Percentiles rank a stretch among this genome's conserved stretches.
phyloP scores from a whole-genome alignment of 2,888 invertebrate species.

The Tyria jacobaeae region DNA sequence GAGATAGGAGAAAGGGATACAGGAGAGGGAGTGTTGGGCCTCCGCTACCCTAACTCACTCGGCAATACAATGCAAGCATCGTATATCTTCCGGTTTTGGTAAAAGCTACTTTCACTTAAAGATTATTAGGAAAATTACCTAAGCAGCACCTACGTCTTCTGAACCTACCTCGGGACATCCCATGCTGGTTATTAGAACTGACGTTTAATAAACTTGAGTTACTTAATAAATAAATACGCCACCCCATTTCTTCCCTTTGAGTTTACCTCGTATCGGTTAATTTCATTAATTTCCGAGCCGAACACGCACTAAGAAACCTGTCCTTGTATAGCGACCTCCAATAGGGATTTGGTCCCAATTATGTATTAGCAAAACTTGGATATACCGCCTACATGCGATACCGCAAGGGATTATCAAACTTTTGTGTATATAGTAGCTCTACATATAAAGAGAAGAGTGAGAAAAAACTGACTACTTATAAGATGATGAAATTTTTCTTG shows the following conservation, averaged over 20 bases:
- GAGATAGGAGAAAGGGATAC: too few species aligned
- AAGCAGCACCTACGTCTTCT: constrained; percentile 1
- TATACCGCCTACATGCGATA: constrained; percentile 70
- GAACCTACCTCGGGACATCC: constrained; percentile 27
- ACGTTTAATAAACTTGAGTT: constrained; percentile 52
- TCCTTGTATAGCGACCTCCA: constrained; percentile 72
- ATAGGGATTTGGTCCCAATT: constrained; percentile 84
- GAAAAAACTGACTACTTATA: constrained; percentile 8
- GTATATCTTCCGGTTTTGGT: too few species aligned
- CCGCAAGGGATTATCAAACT: constrained; percentile 66
- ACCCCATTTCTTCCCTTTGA: constrained; percentile 59
- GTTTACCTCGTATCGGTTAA: constrained; percentile 76
- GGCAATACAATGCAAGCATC: too few species aligned
- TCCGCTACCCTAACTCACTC: too few species aligned
- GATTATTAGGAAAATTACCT: background rate
- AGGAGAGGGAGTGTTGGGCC: too few species aligned
- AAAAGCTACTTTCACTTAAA: background rate
- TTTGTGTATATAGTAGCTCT: constrained; percentile 33
- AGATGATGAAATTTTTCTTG: background rate
- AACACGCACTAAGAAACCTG: constrained; percentile 80
- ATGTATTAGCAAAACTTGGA: constrained; percentile 80
- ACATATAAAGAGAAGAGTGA: constrained; percentile 6
- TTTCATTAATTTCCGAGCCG: constrained; percentile 81
- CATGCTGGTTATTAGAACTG: constrained; percentile 48
- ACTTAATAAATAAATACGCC: constrained; percentile 55